Evolutionary conservation across 2,888 invertebrate genomes (phyloP).

Genomic region (Cyclophora punctaria): DNA sequence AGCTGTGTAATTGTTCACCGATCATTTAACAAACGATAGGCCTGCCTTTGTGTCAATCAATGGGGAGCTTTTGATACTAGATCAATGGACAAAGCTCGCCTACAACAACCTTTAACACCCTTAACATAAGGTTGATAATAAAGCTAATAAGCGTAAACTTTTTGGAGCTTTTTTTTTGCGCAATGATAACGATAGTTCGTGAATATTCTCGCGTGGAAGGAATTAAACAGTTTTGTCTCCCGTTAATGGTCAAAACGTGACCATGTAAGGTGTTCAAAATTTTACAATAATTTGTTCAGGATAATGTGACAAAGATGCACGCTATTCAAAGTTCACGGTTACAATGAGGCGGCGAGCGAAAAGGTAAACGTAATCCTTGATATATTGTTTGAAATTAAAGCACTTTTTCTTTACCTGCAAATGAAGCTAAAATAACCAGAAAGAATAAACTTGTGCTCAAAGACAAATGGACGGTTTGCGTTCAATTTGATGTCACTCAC

Average conservation of each 20-base stretch:
- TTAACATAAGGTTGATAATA: slow-evolving; percentile 24
- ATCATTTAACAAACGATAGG: slow-evolving; percentile 61
- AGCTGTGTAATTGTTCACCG: slow-evolving; percentile 53
- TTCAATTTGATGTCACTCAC: no score
- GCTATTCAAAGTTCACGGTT: slow-evolving; percentile 44
- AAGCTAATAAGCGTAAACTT: background rate
- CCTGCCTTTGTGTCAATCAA: slow-evolving; percentile 59
- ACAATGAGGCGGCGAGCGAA: slow-evolving; percentile 47
- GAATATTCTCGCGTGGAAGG: slow-evolving; percentile 65
- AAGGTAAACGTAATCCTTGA: slow-evolving; percentile 34
- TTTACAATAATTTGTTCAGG: slow-evolving; percentile 60
- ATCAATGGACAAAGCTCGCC: slow-evolving; percentile 51
- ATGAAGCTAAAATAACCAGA: no score
- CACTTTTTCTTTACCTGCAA: no score
- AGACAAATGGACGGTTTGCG: no score
- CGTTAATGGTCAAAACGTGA: slow-evolving; percentile 71
- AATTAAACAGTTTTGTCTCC: slow-evolving; percentile 72
- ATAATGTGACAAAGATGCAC: slow-evolving; percentile 60
- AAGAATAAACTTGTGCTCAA: no score
- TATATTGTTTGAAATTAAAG: slow-evolving; percentile 19
- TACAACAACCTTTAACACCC: slow-evolving; percentile 12
- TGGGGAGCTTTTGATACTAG: slow-evolving; percentile 65
- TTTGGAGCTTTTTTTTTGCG: slow-evolving; percentile 59
- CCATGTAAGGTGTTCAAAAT: slow-evolving; percentile 58
- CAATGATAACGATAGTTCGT: slow-evolving; percentile 69